These are phyloP conservation scores for Vultur gryphus DNA, from an alignment of 2,797 vertebrate genomes.

Conservation along the genomic window DNA sequence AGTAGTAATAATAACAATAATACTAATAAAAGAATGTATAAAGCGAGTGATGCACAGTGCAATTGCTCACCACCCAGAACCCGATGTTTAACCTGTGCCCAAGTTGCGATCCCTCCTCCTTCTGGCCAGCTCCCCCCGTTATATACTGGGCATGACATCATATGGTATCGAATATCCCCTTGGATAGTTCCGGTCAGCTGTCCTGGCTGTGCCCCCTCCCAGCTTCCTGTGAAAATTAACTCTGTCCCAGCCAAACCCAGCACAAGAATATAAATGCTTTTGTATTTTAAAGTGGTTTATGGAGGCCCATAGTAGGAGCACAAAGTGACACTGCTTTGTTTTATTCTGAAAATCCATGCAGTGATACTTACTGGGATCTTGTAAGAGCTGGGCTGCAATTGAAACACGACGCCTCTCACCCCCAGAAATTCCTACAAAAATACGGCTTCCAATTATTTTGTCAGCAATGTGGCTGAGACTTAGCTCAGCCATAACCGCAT, in stretches of 20 bases:
- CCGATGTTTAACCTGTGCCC: no score
- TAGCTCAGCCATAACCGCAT: slow-evolving; percentile 87
- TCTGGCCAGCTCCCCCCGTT: not conserved
- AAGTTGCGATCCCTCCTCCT: no score
- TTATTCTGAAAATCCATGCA: not conserved
- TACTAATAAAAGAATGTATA: no score
- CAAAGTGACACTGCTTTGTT: not conserved
- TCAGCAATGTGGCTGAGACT: slow-evolving; percentile 87
- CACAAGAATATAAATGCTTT: not conserved
- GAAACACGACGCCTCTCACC: slow-evolving; percentile 92
- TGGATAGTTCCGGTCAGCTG: not conserved
- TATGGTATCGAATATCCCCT: not conserved
- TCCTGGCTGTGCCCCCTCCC: not conserved
- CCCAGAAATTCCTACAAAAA: slow-evolving; percentile 86
- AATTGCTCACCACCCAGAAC: no score
- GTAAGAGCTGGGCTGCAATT: slow-evolving; percentile 90
- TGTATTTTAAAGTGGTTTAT: not conserved
- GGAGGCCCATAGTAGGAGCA: not conserved
- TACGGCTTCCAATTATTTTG: slow-evolving; percentile 84
- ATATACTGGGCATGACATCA: not conserved
- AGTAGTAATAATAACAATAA: not conserved
- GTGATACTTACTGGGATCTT: slow-evolving; percentile 90
- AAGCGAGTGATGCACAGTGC: no score
- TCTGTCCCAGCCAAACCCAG: not conserved
- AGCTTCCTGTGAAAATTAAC: not conserved